Base-by-base conservation (phyloP, 2,888 invertebrate species). In the Drosophila fulvimacula region DNA sequence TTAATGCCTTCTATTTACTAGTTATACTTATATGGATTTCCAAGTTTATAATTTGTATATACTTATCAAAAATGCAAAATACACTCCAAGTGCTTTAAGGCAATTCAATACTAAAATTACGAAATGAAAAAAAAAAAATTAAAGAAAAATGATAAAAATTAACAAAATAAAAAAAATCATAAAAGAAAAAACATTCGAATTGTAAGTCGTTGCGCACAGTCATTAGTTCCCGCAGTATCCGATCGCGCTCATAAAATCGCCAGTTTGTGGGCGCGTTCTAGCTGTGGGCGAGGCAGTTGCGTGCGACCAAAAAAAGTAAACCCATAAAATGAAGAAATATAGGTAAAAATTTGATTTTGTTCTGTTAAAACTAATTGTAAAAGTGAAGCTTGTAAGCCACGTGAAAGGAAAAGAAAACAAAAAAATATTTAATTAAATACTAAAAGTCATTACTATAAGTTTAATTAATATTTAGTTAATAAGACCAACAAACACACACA, bases 361-460 rank as follows among this genome's bases (percentile, higher is more conserved):
- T 89, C 66, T 84, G 80, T 86, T 89, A 67, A 78, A 80, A 83
- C 89, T 85, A 85, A 85, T 87, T 69, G 77, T 69, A 57, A 87
- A 86, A 79, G 72, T 79, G 62, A 87, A 70, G 61, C 66, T 62
- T 65, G 56, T 67, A 69, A 79, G 76, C 66, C 69, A 58, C 67
- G 62, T 77, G 77, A 76, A 67, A 76, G 52, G 60, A 76, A 39
- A 49, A 44, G 32, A 62, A 49, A 41, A 76, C 19, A 62, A 73
- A 71, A 81, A 84, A 88, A 83, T 86, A 86, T 88, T 88, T 88
- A 85, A 90, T 88, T 82, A 83, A 88, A 86, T 92, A 91, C 91
- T 91, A 91, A 91, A 91, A 91, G 91, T 91, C 91, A 91, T 91
- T 91, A 91, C 82, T 87, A 73, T 92, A 91, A 92, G 91, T 89